These are phyloP conservation scores for Danio choprae DNA, from an alignment of 2,797 vertebrate genomes.

Conservation along the genomic window DNA sequence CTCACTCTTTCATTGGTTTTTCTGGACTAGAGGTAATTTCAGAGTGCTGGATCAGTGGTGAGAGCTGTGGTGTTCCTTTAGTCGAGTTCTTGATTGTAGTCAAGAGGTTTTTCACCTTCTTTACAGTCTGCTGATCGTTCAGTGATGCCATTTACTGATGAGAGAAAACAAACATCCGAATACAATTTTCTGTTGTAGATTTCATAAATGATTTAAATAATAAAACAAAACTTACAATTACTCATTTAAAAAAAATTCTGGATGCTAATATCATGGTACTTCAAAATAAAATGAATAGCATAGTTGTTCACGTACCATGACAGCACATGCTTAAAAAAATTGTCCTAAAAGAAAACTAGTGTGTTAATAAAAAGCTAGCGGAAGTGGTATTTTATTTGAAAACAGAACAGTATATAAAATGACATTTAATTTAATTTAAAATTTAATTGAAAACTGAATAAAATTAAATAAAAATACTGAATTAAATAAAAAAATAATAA, in stretches of 20 bases:
- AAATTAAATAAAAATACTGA: background rate
- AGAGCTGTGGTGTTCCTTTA: slow-evolving; percentile 19
- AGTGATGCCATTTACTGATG: background rate
- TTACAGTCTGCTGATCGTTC: slow-evolving; percentile 1
- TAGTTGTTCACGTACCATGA: no score
- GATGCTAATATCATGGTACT: background rate
- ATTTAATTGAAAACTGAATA: background rate
- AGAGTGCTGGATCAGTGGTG: slow-evolving; percentile 19
- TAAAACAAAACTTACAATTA: background rate
- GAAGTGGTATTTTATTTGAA: no score
- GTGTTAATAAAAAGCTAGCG: no score
- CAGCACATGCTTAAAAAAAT: no score
- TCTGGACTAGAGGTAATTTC: slow-evolving; percentile 3
- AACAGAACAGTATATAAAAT: no score
- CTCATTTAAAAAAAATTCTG: background rate
- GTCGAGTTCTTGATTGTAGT: slow-evolving; percentile 20
- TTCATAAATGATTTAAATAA: background rate
- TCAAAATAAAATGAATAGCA: no score
- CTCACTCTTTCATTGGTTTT: slow-evolving; percentile 3
- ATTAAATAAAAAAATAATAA: no score
- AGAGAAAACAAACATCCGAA: background rate
- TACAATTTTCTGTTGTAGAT: background rate
- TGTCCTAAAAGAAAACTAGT: no score
- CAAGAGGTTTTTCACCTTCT: slow-evolving; percentile 8
- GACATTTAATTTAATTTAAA: no score